Base-by-base conservation (phyloP, 2,797 vertebrate species). In the Sebastes ruberrimus region DNA sequence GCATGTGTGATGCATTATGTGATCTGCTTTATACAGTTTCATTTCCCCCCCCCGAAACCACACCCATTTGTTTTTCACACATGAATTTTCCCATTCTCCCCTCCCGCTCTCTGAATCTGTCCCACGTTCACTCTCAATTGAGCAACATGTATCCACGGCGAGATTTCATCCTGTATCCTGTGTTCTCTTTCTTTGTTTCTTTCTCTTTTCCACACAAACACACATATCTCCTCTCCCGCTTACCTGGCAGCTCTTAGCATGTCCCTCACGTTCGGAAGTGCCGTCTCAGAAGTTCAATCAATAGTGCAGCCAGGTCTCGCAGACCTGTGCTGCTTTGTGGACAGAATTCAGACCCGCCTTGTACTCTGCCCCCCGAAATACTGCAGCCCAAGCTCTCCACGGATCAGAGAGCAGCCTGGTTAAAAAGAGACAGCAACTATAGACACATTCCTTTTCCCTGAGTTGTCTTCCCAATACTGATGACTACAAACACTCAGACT, bases 251-350 rank as follows among this genome's bases (percentile, higher is more conserved):
- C 85, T 79, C 72, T 94, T 84, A 71, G 82, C 79, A 94, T 93
- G 88, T 90, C 69, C 42, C 84, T 93, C 93, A 93, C 84, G 86
- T 93, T 86, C 81, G 52, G 79, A 84, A 82, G 88, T 63, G 78
- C 87, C 20, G 68, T 88, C 86, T 90, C 86, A 81, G 71, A 91
- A 83, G 85, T 89, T 87, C 80, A 90, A 93, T 94, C 92, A 85
- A 94, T 93, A 89, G 87, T 72, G 83, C 78, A 86, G 87, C 84
- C 86, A 81, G 86, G 91, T 91, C 86, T 90, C 62, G 10, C 83
- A 53, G 87, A 85, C 74, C 82, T 74, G 71, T 79, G 84, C 82
- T 78, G 86, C 90, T 91, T 88, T 90, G 88, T 90, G 89, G 87
- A 88, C 87, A 85, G 84, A 92, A 91, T 88, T 90, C 87, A 86